These are phyloP conservation scores for Agrochola circellaris DNA, from an alignment of 2,888 invertebrate genomes.

Conservation along the genomic window DNA sequence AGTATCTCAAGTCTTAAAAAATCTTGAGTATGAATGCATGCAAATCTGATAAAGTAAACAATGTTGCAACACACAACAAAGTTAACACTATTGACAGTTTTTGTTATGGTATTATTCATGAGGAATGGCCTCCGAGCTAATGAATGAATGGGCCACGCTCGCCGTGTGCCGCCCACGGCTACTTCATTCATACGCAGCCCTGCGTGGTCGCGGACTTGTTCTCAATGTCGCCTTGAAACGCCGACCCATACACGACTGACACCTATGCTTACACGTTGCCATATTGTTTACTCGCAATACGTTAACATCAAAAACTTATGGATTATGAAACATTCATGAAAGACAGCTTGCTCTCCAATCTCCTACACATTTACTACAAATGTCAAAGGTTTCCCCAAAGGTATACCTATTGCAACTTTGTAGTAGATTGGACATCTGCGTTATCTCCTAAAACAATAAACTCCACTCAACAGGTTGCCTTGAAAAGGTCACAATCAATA, in stretches of 20 bases:
- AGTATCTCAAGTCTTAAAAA: neutral
- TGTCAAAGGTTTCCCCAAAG: conserved; percentile 69
- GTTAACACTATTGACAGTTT: conserved; percentile 83
- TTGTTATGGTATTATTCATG: conserved; percentile 88
- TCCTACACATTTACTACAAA: conserved; percentile 59
- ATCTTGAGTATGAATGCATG: neutral
- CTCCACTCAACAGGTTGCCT: conserved; percentile 77
- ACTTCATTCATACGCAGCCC: conserved; percentile 88
- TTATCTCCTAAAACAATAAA: conserved; percentile 68
- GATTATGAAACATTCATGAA: conserved; percentile 23
- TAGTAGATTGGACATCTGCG: conserved; percentile 61
- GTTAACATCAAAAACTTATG: conserved; percentile 13
- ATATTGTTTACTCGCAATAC: conserved; percentile 38
- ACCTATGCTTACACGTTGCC: conserved; percentile 44
- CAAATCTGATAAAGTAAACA: conserved; percentile 59
- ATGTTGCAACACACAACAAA: conserved; percentile 66
- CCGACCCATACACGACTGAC: conserved; percentile 63
- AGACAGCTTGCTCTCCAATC: conserved; percentile 19
- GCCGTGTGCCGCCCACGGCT: conserved; percentile 83
- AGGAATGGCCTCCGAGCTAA: conserved; percentile 87
- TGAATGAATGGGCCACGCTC: conserved; percentile 87
- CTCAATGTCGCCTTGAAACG: conserved; percentile 80
- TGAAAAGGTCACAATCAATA: conserved; percentile 83
- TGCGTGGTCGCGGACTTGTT: conserved; percentile 82
- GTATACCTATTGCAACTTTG: conserved; percentile 52